phyloP scores from a whole-genome alignment of 1,140 invertebrate genomes.

The Habropoda laboriosa region DNA sequence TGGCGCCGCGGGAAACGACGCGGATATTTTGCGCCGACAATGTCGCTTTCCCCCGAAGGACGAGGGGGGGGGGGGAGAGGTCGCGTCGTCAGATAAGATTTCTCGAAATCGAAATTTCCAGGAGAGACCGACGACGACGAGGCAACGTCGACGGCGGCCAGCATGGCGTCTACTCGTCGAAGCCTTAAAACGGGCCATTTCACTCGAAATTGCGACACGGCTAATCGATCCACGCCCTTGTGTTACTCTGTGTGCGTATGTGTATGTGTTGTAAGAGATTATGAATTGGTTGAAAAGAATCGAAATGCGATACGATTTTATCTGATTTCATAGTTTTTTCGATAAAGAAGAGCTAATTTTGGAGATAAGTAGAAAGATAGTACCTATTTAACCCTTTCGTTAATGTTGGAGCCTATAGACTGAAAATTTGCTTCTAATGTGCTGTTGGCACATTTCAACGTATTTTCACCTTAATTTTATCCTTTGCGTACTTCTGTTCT shows the following conservation, averaged over 20 bases:
- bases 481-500: no score
- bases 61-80: background rate
- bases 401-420: no score
- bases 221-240: conserved; percentile 12
- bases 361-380: no score
- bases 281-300: background rate
- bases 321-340: background rate
- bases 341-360: no score
- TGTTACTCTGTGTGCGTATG: no score
- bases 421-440: no score
- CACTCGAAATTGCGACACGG: conserved; percentile 4
- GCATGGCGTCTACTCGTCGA: background rate
- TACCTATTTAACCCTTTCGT: no score
- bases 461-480: no score
- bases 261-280: background rate
- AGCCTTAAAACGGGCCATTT: conserved; percentile 8
- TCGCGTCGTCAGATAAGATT: conserved; percentile 38
- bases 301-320: background rate
- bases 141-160: no score
- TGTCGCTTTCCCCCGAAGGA: conserved; percentile 34
- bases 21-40: conserved; percentile 50
- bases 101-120: conserved; percentile 46
- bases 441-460: no score
- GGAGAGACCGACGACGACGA: background rate
- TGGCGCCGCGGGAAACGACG: conserved; percentile 45